phyloP scores from a whole-genome alignment of 2,888 invertebrate species.

The Drosophila meridionalis region DNA sequence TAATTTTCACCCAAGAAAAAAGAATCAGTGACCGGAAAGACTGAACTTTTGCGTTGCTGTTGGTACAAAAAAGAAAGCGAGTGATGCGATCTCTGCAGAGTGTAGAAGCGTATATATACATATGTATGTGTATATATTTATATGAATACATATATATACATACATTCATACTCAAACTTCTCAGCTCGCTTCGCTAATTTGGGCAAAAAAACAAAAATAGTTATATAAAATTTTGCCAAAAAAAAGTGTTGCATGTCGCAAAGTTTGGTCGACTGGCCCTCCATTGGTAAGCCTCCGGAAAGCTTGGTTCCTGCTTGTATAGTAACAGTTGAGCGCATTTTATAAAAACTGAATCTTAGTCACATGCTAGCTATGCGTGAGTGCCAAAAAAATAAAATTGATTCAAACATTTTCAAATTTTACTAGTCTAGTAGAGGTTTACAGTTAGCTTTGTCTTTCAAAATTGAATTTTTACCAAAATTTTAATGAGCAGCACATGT shows the following conservation, averaged over 20 bases:
- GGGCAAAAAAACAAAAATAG: conserved; percentile 15
- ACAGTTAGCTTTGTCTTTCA: background rate
- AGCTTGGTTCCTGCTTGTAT: conserved; percentile 19
- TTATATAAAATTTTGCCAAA: conserved; percentile 34
- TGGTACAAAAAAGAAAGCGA: conserved; percentile 57
- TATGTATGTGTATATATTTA: background rate
- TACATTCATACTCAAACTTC: conserved; percentile 16
- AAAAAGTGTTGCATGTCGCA: conserved; percentile 47
- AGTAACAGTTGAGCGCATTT: conserved; percentile 55
- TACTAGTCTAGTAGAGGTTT: background rate
- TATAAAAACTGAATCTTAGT: background rate
- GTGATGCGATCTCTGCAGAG: conserved; percentile 15
- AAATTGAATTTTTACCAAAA: background rate
- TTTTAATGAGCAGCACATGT: background rate
- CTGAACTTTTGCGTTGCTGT: conserved; percentile 34
- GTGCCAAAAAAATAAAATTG: background rate
- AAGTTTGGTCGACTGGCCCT: conserved; percentile 3
- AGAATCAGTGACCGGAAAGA: conserved; percentile 72
- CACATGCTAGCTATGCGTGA: background rate
- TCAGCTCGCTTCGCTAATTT: conserved; percentile 10
- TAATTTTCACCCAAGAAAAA: conserved; percentile 73
- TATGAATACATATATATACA: background rate
- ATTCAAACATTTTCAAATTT: background rate
- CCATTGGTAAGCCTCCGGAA: background rate
- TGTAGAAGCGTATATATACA: background rate